A percentile compares a stretch with the other conserved stretches of the same genome.
phyloP scores from a whole-genome alignment of 2,113 vertebrate species.

The Larimichthys crocea region DNA sequence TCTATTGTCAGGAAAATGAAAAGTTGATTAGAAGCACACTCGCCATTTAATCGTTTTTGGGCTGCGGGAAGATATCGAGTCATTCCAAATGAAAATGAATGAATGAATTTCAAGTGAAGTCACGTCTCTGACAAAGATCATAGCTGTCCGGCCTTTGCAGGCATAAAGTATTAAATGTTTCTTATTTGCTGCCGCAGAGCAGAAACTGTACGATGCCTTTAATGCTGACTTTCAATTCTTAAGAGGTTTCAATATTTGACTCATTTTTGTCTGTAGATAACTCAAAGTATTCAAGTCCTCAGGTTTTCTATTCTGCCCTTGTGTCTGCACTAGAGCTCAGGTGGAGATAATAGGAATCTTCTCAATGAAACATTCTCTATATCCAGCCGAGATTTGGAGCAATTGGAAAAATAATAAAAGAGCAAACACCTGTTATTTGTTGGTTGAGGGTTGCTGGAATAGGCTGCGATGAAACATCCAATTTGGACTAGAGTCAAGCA shows the following conservation, averaged over 20 bases:
- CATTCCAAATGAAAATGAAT: no score
- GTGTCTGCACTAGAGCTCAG: neutral
- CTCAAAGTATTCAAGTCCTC: no score
- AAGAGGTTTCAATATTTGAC: neutral
- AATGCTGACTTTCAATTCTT: neutral
- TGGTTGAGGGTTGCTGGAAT: neutral
- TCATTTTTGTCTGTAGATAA: neutral
- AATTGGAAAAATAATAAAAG: conserved; percentile 19
- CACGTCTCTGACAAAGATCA: neutral
- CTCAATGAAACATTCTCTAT: neutral
- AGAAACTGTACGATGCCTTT: neutral
- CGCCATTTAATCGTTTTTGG: no score
- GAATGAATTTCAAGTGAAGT: no score
- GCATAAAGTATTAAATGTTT: no score
- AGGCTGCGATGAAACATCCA: conserved; percentile 15
- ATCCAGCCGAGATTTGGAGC: conserved; percentile 1
- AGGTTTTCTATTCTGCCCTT: neutral
- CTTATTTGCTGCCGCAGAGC: neutral
- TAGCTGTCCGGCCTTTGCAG: no score
- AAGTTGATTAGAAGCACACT: no score
- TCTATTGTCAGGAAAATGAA: no score
- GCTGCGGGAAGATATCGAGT: no score
- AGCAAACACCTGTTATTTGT: conserved; percentile 26
- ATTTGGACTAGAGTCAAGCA: neutral
- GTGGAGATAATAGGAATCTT: neutral